A percentile compares a stretch with the other conserved stretches of the same genome.
These are phyloP conservation scores for Rhagologus leucostigma DNA, from an alignment of 2,113 vertebrate species.

Conservation along the genomic window DNA sequence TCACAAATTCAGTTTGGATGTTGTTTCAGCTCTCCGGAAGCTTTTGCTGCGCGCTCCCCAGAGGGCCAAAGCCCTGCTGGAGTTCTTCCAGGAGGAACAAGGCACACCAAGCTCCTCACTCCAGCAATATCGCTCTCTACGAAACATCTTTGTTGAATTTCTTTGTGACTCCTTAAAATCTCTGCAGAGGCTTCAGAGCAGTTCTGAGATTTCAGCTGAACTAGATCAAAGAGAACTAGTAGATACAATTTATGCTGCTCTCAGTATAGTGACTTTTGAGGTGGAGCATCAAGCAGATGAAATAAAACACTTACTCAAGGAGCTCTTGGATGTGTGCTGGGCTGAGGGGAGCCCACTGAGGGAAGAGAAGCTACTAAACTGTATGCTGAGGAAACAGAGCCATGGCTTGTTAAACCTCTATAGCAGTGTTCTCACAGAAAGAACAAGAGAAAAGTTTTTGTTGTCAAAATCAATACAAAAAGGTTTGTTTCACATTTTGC, in stretches of 20 bases:
- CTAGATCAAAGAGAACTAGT: conserved; percentile 35
- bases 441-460: conserved; percentile 74
- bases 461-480: conserved; percentile 59
- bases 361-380: conserved; percentile 84
- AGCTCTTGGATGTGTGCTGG: conserved; percentile 78
- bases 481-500: conserved; percentile 71
- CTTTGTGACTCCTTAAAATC: conserved; percentile 70
- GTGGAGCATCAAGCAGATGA: conserved; percentile 61
- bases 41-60: conserved; percentile 76
- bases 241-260: conserved; percentile 77
- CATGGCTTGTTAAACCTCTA: conserved; percentile 75
- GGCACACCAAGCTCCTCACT: neutral
- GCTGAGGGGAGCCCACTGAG: conserved; percentile 65
- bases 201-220: conserved; percentile 5
- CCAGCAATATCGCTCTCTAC: conserved; percentile 55
- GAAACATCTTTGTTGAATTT: conserved; percentile 81
- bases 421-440: conserved; percentile 75
- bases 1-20: conserved; percentile 66
- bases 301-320: conserved; percentile 78
- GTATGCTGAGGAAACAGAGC: conserved; percentile 78
- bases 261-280: conserved; percentile 79
- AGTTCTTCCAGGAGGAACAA: conserved; percentile 75
- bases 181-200: conserved; percentile 53
- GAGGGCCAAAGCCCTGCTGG: conserved; percentile 77
- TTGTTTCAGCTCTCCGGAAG: conserved; percentile 76